A percentile compares a stretch with the other conserved stretches of the same genome.
phyloP scores from a whole-genome alignment of 2,888 invertebrate species.

The Pyrgus malvae region DNA sequence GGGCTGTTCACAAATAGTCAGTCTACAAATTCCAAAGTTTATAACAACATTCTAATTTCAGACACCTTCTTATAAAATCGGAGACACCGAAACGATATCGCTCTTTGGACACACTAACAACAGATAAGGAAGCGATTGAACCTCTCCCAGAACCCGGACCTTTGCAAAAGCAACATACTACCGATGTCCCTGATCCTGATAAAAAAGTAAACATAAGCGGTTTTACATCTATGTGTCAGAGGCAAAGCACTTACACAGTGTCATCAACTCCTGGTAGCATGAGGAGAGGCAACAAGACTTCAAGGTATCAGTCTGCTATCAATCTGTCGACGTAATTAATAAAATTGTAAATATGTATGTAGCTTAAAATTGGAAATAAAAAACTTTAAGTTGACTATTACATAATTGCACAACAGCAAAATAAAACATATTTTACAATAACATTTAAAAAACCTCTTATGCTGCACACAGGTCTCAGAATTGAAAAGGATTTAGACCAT shows the following conservation, averaged over 20 bases:
- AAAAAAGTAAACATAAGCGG: not conserved
- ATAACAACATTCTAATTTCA: slow-evolving; percentile 22
- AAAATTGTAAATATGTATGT: too few relatives aligned
- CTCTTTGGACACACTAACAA: slow-evolving; percentile 68
- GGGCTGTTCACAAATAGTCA: too few relatives aligned
- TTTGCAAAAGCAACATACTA: slow-evolving; percentile 43
- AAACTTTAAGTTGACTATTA: too few relatives aligned
- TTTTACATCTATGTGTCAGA: slow-evolving; percentile 46
- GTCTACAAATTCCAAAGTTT: too few relatives aligned
- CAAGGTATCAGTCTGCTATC: slow-evolving; percentile 51
- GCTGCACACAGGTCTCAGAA: too few relatives aligned
- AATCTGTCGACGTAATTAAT: too few relatives aligned
- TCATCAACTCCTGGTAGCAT: slow-evolving; percentile 52
- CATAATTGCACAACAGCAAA: too few relatives aligned
- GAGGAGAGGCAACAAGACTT: slow-evolving; percentile 57
- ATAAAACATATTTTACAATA: too few relatives aligned
- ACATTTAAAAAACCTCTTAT: too few relatives aligned
- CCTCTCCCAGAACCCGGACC: slow-evolving; percentile 54
- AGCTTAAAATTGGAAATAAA: too few relatives aligned
- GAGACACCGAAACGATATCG: slow-evolving; percentile 71
- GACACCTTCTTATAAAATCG: slow-evolving; percentile 31
- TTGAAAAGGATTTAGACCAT: too few relatives aligned
- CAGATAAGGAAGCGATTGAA: slow-evolving; percentile 38
- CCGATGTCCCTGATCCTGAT: slow-evolving; percentile 29
- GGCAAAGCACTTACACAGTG: slow-evolving; percentile 68